Conservation (phyloP, 2,113 vertebrate species). For the Sphaerodactylus townsendi region DNA sequence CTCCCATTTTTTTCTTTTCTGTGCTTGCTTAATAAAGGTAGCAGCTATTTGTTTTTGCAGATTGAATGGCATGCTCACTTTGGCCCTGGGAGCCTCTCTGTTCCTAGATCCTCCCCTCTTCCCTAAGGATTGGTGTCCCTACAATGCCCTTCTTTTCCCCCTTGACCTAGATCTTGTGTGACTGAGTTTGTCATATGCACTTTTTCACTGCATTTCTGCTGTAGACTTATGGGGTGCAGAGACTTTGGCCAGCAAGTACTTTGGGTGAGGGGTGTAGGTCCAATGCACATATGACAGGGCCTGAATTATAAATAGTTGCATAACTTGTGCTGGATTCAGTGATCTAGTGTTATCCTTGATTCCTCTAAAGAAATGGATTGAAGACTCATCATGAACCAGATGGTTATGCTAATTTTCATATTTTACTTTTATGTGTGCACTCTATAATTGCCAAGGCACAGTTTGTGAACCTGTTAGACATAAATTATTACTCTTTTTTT, state of each 20-base stretch:
- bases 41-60: too few species aligned
- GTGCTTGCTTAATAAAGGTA: too few species aligned
- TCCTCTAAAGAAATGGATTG: neutral
- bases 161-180: too few species aligned
- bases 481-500: neutral
- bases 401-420: neutral
- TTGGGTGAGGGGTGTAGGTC: neutral
- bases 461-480: neutral
- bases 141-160: too few species aligned
- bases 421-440: neutral
- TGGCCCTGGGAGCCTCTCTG: too few species aligned
- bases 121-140: too few species aligned
- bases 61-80: too few species aligned
- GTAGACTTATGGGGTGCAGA: neutral
- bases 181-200: too few species aligned
- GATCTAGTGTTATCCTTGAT: neutral
- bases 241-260: neutral
- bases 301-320: neutral
- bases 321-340: neutral
- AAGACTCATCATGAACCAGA: neutral
- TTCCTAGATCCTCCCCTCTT: too few species aligned
- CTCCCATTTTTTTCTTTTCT: too few species aligned
- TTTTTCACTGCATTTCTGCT: neutral
- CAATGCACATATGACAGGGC: neutral
- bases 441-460: neutral